Evolutionary conservation across 2,888 invertebrate species (phyloP), one percentile per base, ranked within the genome.

Genomic region (Dryadula phaetusa): DNA sequence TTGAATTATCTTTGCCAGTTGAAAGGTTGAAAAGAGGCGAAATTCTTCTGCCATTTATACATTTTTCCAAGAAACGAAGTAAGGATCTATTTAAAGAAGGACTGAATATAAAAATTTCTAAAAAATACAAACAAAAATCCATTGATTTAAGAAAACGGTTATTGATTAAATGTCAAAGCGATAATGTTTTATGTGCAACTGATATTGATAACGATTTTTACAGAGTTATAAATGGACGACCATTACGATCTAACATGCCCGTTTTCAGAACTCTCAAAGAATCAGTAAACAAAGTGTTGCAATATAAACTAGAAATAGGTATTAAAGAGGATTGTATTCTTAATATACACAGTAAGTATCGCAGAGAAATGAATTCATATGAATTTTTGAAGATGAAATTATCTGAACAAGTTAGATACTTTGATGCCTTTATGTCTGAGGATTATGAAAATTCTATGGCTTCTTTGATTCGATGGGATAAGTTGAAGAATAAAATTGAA

Each of bases 391-490:
- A 89, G 72, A 85, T 87, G 70, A 85, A 86, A 72, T 93, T 93
- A 76, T 86, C 85, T 64, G 80, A 83, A 18, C 95, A 95, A 81
- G 91, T 93, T 0, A 92, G 92, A 70, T 85, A 87, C 63, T 95
- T 95, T 72, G 95, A 95, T 73, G 85, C 85, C 42, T 95, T 95
- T 77, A 87, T 96, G 64, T 93, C 93, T 2, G 87, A 92, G 72
- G 95, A 95, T 79, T 95, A 95, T 77, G 82, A 87, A 5, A 90
- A 90, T 46, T 95, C 95, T 1, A 95, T 94, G 93, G 71, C 74
- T n/a, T 83, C 93, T 54, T 79, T 95, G 52, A 77, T 83, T 28
- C 81, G 91, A 77, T 93, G 94, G 40, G 94, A 94, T 44, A 74
- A 82, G 46, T 86, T 94, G 56, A 82, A 86, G 22, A 76, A 70